These are phyloP conservation scores for Epistrophella euchroma DNA, from an alignment of 2,888 invertebrate species.

Conservation along the genomic window DNA sequence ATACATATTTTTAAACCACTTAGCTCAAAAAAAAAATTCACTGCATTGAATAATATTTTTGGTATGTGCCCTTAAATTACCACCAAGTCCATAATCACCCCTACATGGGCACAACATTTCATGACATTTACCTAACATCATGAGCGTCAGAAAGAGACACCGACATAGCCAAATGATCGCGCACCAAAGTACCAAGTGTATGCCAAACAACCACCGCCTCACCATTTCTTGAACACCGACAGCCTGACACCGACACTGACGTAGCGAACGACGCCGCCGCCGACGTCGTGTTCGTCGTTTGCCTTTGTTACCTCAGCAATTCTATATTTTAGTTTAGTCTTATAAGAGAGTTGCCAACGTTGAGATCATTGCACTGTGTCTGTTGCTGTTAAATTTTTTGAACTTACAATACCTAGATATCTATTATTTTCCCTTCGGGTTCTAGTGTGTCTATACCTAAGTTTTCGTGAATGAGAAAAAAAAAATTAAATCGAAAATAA, in stretches of 20 bases:
- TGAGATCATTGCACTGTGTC: constrained; percentile 77
- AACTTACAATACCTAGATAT: constrained; percentile 13
- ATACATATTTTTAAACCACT: background rate
- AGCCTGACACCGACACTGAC: constrained; percentile 38
- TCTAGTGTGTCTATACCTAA: background rate
- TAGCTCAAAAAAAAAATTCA: constrained; percentile 7
- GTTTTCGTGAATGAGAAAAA: constrained; percentile 36
- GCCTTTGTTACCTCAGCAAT: constrained; percentile 79
- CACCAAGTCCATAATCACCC: constrained; percentile 58
- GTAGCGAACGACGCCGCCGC: constrained; percentile 67
- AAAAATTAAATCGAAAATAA: background rate
- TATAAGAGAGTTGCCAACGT: constrained; percentile 81
- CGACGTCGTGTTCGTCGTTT: constrained; percentile 14
- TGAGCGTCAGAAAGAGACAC: constrained; percentile 61
- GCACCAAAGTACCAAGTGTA: constrained; percentile 39
- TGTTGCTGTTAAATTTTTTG: constrained; percentile 50
- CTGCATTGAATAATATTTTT: constrained; percentile 20
- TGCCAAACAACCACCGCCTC: constrained; percentile 56
- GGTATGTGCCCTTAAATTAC: constrained; percentile 54
- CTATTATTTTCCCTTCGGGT: constrained; percentile 27
- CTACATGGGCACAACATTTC: constrained; percentile 61
- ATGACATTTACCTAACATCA: constrained; percentile 46
- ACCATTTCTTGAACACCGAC: constrained; percentile 45
- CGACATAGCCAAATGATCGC: constrained; percentile 61
- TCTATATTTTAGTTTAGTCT: constrained; percentile 81